These are phyloP conservation scores for Puntigrus tetrazona DNA, from an alignment of 2,113 vertebrate species.

Conservation along the genomic window DNA sequence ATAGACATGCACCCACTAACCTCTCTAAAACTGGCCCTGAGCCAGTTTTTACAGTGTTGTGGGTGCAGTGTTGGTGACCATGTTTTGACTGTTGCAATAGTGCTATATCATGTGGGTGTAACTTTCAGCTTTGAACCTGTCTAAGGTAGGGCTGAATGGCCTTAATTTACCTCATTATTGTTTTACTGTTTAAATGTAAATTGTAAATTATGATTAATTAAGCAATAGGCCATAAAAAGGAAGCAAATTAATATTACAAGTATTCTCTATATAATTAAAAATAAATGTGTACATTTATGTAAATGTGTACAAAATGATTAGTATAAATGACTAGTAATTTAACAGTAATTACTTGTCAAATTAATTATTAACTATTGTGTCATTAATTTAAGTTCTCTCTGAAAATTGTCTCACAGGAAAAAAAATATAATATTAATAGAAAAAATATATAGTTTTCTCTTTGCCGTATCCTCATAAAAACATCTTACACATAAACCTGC, in stretches of 20 bases:
- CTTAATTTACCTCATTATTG: neutral
- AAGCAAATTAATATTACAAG: neutral
- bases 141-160: neutral
- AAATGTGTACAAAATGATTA: too few species aligned
- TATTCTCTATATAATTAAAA: neutral
- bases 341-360: too few species aligned
- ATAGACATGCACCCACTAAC: constrained; percentile 32
- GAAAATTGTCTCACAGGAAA: neutral
- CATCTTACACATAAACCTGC: neutral
- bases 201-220: neutral
- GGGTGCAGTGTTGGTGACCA: neutral
- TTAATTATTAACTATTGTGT: too few species aligned
- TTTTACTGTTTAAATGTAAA: neutral
- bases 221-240: neutral
- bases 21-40: neutral
- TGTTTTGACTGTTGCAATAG: neutral
- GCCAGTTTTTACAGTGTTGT: neutral
- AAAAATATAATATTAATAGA: too few species aligned
- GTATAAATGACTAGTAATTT: too few species aligned
- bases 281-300: too few species aligned
- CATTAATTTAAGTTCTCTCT: too few species aligned
- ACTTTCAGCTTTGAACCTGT: neutral
- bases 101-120: neutral
- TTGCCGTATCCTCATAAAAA: neutral
- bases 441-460: too few species aligned